These are phyloP conservation scores for Luperina testacea DNA, from an alignment of 2,888 invertebrate genomes.

Conservation along the genomic window DNA sequence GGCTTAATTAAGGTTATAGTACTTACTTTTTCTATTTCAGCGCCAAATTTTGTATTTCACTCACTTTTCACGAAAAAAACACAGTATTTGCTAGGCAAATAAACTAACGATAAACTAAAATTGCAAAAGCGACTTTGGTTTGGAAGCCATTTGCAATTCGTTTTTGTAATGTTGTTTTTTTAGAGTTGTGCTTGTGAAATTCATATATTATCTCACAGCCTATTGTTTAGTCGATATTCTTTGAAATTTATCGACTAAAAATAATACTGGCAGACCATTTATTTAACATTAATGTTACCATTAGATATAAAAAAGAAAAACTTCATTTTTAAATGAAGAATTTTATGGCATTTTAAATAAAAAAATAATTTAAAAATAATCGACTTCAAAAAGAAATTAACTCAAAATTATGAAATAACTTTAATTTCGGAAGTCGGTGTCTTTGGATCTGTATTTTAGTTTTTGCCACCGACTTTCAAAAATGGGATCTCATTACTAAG, in stretches of 20 bases:
- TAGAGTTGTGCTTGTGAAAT: constrained; percentile 3
- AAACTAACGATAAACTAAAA: constrained; percentile 21
- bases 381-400: too few relatives aligned
- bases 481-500: too few relatives aligned
- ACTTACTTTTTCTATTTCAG: constrained; percentile 65
- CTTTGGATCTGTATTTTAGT: too few relatives aligned
- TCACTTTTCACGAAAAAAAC: constrained; percentile 42
- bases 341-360: not conserved
- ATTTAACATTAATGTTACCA: not conserved
- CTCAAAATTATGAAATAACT: too few relatives aligned
- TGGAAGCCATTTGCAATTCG: constrained; percentile 79
- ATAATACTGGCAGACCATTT: not conserved
- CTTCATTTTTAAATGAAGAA: not conserved
- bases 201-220: not conserved
- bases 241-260: constrained; percentile 10
- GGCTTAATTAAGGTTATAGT: constrained; percentile 2
- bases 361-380: too few relatives aligned
- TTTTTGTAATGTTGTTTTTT: constrained; percentile 23
- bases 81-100: constrained; percentile 3
- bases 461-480: too few relatives aligned
- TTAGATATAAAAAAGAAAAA: not conserved
- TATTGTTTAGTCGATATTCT: constrained; percentile 3
- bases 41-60: constrained; percentile 58
- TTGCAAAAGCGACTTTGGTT: constrained; percentile 20
- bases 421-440: too few relatives aligned